phyloP scores from a whole-genome alignment of 2,113 vertebrate species.

The Alligator mississippiensis region DNA sequence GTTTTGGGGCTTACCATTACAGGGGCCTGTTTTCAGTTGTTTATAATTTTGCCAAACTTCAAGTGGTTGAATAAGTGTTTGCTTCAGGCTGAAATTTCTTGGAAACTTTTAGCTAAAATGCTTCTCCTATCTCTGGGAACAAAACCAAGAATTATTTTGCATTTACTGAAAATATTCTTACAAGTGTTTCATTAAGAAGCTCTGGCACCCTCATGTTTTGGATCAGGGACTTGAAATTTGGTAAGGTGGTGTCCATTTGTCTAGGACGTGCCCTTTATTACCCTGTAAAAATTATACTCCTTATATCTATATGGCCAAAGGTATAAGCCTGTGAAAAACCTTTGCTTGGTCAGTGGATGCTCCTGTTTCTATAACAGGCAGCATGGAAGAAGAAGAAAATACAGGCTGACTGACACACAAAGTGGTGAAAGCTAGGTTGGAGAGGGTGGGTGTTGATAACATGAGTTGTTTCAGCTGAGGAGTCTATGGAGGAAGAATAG shows the following conservation, averaged over 20 bases:
- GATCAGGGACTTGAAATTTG: background rate
- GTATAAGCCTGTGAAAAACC: no score
- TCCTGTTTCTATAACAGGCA: no score
- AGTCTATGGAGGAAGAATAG: no score
- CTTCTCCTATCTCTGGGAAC: constrained; percentile 3
- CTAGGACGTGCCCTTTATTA: background rate
- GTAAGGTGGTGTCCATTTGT: no score
- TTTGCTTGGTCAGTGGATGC: no score
- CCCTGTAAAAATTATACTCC: background rate
- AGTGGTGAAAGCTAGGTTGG: no score
- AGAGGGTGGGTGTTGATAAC: no score
- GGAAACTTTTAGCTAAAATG: constrained; percentile 29
- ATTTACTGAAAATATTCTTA: background rate
- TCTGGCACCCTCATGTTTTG: background rate
- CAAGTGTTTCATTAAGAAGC: background rate
- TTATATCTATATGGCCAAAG: no score
- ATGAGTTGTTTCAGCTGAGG: no score
- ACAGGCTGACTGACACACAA: no score
- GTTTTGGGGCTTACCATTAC: background rate
- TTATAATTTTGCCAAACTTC: constrained; percentile 1
- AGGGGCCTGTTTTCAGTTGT: constrained; percentile 1
- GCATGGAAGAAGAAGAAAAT: no score
- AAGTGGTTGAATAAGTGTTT: background rate
- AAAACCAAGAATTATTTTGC: background rate
- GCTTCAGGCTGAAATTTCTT: background rate